Conservation (phyloP, 2,113 vertebrate genomes). For the Aspiorhynchus laticeps region DNA sequence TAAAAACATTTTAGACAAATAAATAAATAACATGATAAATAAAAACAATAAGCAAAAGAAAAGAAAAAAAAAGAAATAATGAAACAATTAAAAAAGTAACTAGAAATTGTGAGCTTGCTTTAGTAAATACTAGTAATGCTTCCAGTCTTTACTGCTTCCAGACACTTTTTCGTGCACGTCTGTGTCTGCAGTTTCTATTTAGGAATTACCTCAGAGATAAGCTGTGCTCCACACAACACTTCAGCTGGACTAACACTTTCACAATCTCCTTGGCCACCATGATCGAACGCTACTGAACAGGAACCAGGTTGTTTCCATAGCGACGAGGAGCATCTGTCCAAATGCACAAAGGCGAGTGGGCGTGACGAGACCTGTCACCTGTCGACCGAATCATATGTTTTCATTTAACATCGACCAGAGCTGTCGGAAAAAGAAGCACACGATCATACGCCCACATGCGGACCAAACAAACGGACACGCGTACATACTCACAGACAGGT, state of each 20-base stretch:
- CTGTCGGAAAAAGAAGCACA: background rate
- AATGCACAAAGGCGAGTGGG: constrained; percentile 31
- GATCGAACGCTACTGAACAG: constrained; percentile 21
- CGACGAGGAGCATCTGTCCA: constrained; percentile 40
- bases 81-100: no score
- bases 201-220: constrained; percentile 9
- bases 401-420: background rate
- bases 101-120: background rate
- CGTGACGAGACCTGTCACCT: constrained; percentile 10
- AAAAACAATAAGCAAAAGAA: no score
- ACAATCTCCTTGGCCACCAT: background rate
- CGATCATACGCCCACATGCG: background rate
- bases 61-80: no score
- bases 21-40: no score
- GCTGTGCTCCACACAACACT: background rate
- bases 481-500: background rate
- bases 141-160: background rate
- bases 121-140: background rate
- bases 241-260: background rate
- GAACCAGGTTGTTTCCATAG: constrained; percentile 46
- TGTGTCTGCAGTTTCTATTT: background rate
- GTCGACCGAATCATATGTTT: constrained; percentile 19
- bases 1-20: background rate
- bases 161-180: background rate
- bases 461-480: background rate